phyloP scores from a whole-genome alignment of 2,113 vertebrate genomes.

The Eulemur macaco region DNA sequence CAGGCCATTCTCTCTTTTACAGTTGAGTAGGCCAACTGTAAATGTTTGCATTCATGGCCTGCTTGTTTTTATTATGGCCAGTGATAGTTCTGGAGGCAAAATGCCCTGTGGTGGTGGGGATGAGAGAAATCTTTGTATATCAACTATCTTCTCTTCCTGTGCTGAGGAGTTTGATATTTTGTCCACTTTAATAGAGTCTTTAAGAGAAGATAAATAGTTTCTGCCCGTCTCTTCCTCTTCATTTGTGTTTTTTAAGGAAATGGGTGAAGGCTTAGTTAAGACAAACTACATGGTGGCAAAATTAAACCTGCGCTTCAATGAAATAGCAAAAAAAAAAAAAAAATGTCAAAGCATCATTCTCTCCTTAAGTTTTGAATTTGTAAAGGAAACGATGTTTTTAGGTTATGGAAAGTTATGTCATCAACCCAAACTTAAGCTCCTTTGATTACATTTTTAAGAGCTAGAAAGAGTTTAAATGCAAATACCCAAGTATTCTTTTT shows the following conservation, averaged over 20 bases:
- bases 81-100: not conserved
- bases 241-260: not conserved
- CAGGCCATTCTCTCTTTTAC: too few species aligned
- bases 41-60: not conserved
- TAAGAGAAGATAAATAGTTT: not conserved
- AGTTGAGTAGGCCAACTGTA: not conserved
- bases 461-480: not conserved
- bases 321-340: not conserved
- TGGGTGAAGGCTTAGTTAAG: not conserved
- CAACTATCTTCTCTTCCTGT: not conserved
- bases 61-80: constrained; percentile 1
- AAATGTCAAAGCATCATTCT: not conserved
- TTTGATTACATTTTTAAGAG: not conserved
- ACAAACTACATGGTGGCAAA: not conserved
- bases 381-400: not conserved
- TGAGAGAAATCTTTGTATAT: not conserved
- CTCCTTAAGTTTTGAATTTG: not conserved
- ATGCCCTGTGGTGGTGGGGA: not conserved
- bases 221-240: not conserved
- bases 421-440: not conserved
- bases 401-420: not conserved
- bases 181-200: not conserved
- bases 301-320: not conserved
- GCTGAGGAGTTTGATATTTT: not conserved
- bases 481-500: not conserved